Percentiles rank a stretch among this genome's conserved stretches.
These are phyloP conservation scores for crab-eating macaque (Macaca fascicularis) DNA, from an alignment of 2,113 vertebrate genomes.

Conservation along the genomic window T2T-MFA8v1.1 NC_088378.1:17436001-17436500, in stretches of 20 bases:
- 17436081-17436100: slow-evolving; percentile 49
- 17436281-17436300: neutral
- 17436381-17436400: neutral
- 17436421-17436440: neutral
- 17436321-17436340: neutral
- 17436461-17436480: neutral
- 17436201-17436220: neutral
- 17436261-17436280: neutral
- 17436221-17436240: neutral
- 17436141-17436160: neutral
- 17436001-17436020: slow-evolving; percentile 76
- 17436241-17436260: neutral
- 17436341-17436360: neutral
- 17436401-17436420: neutral
- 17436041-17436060: slow-evolving; percentile 55
- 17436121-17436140: neutral
- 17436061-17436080: slow-evolving; percentile 41
- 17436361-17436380: neutral
- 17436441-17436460: neutral
- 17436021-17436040: slow-evolving; percentile 67
- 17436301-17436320: neutral
- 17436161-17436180: neutral
- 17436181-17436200: neutral
- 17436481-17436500: neutral
- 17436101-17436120: slow-evolving; percentile 20